Percentiles rank a stretch among this genome's conserved stretches.
These are phyloP conservation scores for Pyrocoelia pectoralis DNA, from an alignment of 2,888 invertebrate species.

Conservation along the genomic window DNA sequence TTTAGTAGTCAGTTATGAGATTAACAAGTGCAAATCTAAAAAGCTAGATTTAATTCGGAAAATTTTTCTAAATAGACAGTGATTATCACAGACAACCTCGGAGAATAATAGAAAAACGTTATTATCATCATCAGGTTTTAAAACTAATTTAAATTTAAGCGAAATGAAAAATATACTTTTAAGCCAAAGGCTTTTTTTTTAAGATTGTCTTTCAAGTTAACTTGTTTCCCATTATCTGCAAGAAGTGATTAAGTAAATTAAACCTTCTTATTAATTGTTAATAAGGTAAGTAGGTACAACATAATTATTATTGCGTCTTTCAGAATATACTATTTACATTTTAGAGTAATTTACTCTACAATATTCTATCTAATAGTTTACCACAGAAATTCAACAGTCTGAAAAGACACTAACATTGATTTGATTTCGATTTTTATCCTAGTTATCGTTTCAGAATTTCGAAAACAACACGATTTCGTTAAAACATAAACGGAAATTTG, in stretches of 20 bases:
- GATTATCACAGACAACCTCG: slow-evolving; percentile 35
- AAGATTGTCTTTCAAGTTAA: slow-evolving; percentile 43
- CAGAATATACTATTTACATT: slow-evolving; percentile 24
- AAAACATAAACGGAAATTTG: neutral
- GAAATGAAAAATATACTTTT: slow-evolving; percentile 12
- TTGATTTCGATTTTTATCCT: neutral
- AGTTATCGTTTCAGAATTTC: neutral
- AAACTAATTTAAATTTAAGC: slow-evolving; percentile 3
- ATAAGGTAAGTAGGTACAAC: too few relatives aligned
- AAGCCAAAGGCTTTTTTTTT: slow-evolving; percentile 43
- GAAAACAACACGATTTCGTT: neutral
- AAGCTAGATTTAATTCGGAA: slow-evolving; percentile 30
- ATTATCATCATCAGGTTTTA: slow-evolving; percentile 25
- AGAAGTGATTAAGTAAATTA: too few relatives aligned
- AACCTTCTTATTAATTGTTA: too few relatives aligned
- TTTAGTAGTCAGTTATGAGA: neutral
- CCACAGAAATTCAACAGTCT: slow-evolving; percentile 33
- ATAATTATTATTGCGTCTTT: slow-evolving; percentile 8
- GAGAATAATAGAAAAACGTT: slow-evolving; percentile 29
- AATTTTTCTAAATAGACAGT: slow-evolving; percentile 29
- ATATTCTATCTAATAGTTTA: slow-evolving; percentile 57
- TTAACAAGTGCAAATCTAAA: slow-evolving; percentile 11
- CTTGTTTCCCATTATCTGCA: slow-evolving; percentile 28
- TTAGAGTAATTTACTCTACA: slow-evolving; percentile 59
- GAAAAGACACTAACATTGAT: slow-evolving; percentile 20